Evolutionary conservation across 2,113 vertebrate species (phyloP), one percentile per base, ranked within the genome.

Genomic region (Peucedramus taeniatus): DNA sequence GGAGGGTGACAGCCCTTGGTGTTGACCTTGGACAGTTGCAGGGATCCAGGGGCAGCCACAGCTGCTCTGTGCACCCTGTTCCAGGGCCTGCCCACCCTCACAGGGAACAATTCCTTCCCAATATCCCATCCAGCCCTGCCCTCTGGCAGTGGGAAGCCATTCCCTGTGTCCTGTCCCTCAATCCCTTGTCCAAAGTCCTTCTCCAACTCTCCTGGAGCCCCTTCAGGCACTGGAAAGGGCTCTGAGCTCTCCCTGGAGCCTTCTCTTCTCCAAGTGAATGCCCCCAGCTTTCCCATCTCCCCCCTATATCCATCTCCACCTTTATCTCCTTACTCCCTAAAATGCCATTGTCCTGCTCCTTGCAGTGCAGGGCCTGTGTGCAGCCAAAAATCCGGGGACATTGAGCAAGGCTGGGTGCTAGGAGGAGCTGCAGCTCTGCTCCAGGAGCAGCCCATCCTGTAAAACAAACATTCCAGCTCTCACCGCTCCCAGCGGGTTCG

Each of bases 401-500:
- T 5, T 37, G 82, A 76, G 74, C 57, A 78, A 71, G 40, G 69
- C 30, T 15, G 51, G 33, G n/a, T 1, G 47, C 61, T 14, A 17
- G 0, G 7, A 78, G 50, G 60, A 89, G 86, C 83, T 6, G 19
- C 9, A 68, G 93, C 85, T 24, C 59, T 26, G 42, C 45, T 16
- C 33, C 27, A 33, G 57, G 70, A 66, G 56, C 57, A 28, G 45
- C 90, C 86, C 87, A 31, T 77, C 89, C 86, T 77, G 56, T 24
- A 78, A 90, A 88, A 27, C 89, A 92, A 97, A 95, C 90, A 89
- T 86, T 89, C 86, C 91, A 83, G 89, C 83, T 81, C 44, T 24
- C 40, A 56, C 89, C 79, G 35, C 82, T 68, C 87, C 60, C 39
- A 6, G 20, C 0, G 49, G 13, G 11, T 53, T 39, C 9, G 23